Base-by-base conservation (phyloP, 2,797 vertebrate genomes). In the Emys orbicularis region DNA sequence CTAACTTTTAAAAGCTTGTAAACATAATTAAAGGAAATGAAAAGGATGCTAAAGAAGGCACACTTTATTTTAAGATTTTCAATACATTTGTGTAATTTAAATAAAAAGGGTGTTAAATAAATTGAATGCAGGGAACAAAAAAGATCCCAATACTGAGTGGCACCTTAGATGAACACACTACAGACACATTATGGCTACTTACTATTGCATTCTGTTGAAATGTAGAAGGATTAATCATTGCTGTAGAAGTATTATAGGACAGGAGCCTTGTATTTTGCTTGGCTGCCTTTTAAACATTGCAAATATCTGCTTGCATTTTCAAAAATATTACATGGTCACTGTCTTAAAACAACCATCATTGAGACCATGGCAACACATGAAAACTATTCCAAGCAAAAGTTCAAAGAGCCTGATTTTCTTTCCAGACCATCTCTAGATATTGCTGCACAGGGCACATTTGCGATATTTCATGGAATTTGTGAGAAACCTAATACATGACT, bases 311-410 rank as follows among this genome's bases (percentile, higher is more conserved):
- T 84, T 97, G 54, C 95, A 84, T 96, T 94, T 94, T 90, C 90
- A 92, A 80, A 94, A 83, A 79, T 94, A 85, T 31, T 87, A 81
- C 37, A 68, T 37, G 92, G 85, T 87, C 56, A 90, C 0, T 79
- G 12, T 90, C 81, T 92, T 94, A 89, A 95, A 96, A 93, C 83
- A 96, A 44, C 54, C 90, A 57, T 86, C 87, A 92, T 53, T 94
- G 96, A 87, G 94, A 82, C 96, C 92, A 97, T 97, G 94, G 86
- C 76, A 95, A 97, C 94, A 87, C 50, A 94, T 41, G 82, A 94
- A 97, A 97, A 97, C 86, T 95, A 49, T 94, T 92, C 34, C 89
- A 96, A 97, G 91, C 91, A 89, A 83, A 94, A 96, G 91, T 95
- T 94, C 82, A 95, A 93, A 97, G 95, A 89, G 59, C 34, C 86